Evolutionary conservation across 2,888 invertebrate genomes (phyloP).

Genomic region (Julus scandinavius): DNA sequence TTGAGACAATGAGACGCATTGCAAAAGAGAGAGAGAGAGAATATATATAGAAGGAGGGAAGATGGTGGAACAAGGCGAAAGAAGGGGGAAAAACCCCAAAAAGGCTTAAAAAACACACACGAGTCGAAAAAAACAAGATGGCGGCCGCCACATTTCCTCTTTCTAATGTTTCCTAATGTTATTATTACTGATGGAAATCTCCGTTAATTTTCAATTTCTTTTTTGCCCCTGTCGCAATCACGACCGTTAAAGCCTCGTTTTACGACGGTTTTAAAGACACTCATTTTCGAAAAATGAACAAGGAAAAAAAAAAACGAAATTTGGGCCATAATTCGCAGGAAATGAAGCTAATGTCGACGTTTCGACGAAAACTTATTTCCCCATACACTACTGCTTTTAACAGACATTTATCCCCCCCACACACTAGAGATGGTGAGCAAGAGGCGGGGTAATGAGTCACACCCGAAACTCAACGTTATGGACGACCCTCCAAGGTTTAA

Average conservation of each 20-base stretch:
- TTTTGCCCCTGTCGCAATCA: not conserved
- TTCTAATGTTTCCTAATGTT: not conserved
- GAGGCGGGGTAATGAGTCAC: not conserved
- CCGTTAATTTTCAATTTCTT: constrained; percentile 9
- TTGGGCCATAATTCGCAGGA: not conserved
- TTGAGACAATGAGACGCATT: constrained; percentile 8
- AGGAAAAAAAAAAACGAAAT: not conserved
- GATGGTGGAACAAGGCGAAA: not conserved
- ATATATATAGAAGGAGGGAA: not conserved
- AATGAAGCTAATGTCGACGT: not conserved
- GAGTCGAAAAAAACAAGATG: not conserved
- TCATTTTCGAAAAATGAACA: not conserved
- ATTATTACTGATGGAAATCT: constrained; percentile 10
- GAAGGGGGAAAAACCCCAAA: no score
- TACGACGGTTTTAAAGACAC: not conserved
- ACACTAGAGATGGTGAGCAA: not conserved
- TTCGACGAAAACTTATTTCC: not conserved
- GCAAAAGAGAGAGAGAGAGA: not conserved
- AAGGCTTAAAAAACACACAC: not conserved
- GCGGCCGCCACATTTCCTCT: constrained; percentile 3
- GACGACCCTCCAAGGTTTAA: not conserved
- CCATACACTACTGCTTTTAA: not conserved
- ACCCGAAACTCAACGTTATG: not conserved
- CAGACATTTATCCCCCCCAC: not conserved
- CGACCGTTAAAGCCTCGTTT: not conserved